Conservation (phyloP, 2,797 vertebrate species). For the Takifugu rubripes region DNA sequence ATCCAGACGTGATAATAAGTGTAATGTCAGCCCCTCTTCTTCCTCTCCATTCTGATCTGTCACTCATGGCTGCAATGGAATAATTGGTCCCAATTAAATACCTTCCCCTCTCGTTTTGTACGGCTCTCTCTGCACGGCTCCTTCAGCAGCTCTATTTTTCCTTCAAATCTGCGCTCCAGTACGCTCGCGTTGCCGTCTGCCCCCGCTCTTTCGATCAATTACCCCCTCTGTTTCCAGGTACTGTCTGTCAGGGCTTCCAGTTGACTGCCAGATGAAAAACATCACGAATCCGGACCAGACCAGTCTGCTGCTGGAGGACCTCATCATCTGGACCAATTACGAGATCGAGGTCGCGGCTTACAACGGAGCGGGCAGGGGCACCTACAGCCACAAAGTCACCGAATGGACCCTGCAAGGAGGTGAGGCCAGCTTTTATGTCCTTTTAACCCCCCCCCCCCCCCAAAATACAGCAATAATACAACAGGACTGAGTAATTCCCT, state of each 20-base stretch:
- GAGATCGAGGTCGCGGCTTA: slow-evolving; percentile 96
- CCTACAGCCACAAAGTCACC: slow-evolving; percentile 92
- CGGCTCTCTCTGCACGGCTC: slow-evolving; percentile 31
- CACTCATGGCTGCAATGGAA: slow-evolving; percentile 35
- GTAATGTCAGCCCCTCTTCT: slow-evolving; percentile 43
- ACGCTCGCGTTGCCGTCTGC: slow-evolving; percentile 25
- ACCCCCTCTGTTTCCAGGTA: slow-evolving; percentile 75
- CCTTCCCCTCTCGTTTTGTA: slow-evolving; percentile 44
- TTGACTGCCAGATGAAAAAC: slow-evolving; percentile 96
- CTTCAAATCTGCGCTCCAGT: slow-evolving; percentile 13
- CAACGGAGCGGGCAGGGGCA: slow-evolving; percentile 90
- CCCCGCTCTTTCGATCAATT: slow-evolving; percentile 19
- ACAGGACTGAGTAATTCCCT: no score
- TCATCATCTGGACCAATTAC: slow-evolving; percentile 99
- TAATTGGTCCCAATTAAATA: slow-evolving; percentile 66
- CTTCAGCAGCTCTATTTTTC: neutral
- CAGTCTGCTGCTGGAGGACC: slow-evolving; percentile 91
- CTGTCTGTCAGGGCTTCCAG: slow-evolving; percentile 92
- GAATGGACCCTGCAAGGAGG: slow-evolving; percentile 98
- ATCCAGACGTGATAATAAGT: slow-evolving; percentile 56
- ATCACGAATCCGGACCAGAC: slow-evolving; percentile 89
- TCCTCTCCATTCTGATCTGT: slow-evolving; percentile 34
- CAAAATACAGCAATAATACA: no score
- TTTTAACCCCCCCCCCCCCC: no score
- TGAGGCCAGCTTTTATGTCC: slow-evolving; percentile 53